phyloP scores from a whole-genome alignment of 2,113 vertebrate genomes.

The Cheilinus undulatus region DNA sequence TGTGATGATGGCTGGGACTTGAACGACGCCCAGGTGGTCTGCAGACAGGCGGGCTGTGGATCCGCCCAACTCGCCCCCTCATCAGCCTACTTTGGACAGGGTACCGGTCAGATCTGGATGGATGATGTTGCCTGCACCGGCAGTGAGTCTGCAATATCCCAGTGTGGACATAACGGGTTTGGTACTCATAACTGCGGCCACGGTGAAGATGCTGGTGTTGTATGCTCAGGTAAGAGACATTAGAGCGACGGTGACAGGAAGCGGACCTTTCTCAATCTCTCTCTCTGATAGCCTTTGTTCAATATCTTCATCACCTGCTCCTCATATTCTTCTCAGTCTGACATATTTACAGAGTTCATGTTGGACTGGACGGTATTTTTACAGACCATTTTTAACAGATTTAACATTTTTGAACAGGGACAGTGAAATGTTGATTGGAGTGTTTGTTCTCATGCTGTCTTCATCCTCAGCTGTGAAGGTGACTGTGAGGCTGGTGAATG shows the following conservation, averaged over 20 bases:
- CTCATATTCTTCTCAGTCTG: no score
- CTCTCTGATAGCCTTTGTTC: no score
- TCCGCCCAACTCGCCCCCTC: constrained; percentile 25
- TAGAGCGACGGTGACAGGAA: no score
- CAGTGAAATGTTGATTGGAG: no score
- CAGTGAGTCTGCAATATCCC: constrained; percentile 16
- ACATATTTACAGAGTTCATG: no score
- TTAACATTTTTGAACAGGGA: no score
- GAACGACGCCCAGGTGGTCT: constrained; percentile 64
- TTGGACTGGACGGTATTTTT: no score
- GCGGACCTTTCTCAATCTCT: no score
- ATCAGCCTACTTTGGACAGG: constrained; percentile 29
- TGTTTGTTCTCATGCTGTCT: no score
- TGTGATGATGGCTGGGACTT: constrained; percentile 60
- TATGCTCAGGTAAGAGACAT: constrained; percentile 38
- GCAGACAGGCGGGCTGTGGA: constrained; percentile 71
- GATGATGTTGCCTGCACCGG: constrained; percentile 44
- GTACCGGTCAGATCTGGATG: constrained; percentile 63
- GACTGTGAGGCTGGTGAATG: constrained; percentile 48
- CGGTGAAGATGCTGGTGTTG: constrained; percentile 54
- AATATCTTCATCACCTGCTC: no score
- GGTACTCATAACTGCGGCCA: constrained; percentile 60
- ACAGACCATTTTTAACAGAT: no score
- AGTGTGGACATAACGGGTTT: constrained; percentile 50
- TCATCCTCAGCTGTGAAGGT: no score